phyloP scores from a whole-genome alignment of 2,888 invertebrate species.

The Drosophila mimica region DNA sequence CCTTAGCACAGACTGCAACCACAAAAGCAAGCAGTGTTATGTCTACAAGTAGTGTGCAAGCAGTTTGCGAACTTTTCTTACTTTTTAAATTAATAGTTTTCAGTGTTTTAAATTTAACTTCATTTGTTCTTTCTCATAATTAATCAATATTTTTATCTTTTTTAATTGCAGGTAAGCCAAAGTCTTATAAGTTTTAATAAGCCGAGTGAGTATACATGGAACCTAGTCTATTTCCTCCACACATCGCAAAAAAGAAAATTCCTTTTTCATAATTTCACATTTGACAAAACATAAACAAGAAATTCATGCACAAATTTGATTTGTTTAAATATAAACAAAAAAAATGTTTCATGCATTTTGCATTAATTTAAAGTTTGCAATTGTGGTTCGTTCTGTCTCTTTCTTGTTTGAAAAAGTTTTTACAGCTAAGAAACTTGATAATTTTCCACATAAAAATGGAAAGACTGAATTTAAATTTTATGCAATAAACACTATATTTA shows the following conservation, averaged over 20 bases:
- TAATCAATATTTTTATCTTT: constrained; percentile 5
- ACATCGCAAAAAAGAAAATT: constrained; percentile 27
- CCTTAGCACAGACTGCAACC: constrained; percentile 12
- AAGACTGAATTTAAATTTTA: not conserved
- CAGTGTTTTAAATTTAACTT: accelerated
- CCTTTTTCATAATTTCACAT: constrained; percentile 31
- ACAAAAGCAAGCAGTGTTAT: accelerated
- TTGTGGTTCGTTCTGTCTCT: constrained; percentile 12
- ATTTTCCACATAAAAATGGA: not conserved
- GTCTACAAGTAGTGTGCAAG: not conserved
- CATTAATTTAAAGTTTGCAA: not conserved
- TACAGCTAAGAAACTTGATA: no score
- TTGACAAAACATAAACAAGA: constrained; percentile 1
- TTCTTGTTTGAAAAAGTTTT: not conserved
- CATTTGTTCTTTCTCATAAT: not conserved
- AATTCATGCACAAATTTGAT: constrained; percentile 41
- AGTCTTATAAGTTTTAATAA: not conserved
- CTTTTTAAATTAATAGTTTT: not conserved
- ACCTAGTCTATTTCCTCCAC: constrained; percentile 12
- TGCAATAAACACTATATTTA: not conserved
- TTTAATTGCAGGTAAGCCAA: constrained; percentile 63
- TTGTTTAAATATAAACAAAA: constrained; percentile 6
- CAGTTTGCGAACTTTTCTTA: not conserved
- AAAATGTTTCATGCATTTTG: constrained; percentile 22
- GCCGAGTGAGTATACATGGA: constrained; percentile 51